Evolutionary conservation across 2,888 invertebrate species (phyloP), one percentile per base, ranked within the genome.

Genomic region (Aphelenchoides bicaudatus): DNA sequence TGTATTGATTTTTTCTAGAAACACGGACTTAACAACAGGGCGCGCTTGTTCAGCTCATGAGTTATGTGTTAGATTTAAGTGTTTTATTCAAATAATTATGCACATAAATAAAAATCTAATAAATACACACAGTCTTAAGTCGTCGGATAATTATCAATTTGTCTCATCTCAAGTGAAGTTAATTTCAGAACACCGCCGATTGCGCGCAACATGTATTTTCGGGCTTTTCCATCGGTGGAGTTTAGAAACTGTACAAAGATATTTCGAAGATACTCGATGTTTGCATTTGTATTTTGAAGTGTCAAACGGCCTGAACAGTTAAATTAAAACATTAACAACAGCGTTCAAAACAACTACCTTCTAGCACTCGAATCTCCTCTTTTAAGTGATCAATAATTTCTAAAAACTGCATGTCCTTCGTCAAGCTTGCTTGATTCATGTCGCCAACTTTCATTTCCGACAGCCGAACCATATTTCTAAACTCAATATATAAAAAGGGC

Each of bases 211-310:
- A 91, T 91, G 75, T 89, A 89, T 30, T 84, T 84, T 59, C 87
- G 85, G 0, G 87, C 87, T 1, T 84, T 85, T 30, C 83, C 80
- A 79, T 88, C 88, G 0, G 84, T 84, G 1, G 87, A 87, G 58
- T 86, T 83, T 30, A 91, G 82, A 78, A 87, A 91, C 62, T 88
- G 88, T 53, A 89, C 85, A 52, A 90, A 87, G 3, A 91, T 90
- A 81, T 91, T 91, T 80, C 91, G 90, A 57, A 91, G 80, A 79
- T 91, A 91, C 79, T 91, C 91, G 37, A 91, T 81, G 80, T 90
- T 91, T 0, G 89, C 89, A 5, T 88, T 88, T 80, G 89, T 89
- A 0, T 89, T 83, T 1, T 88, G 87, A 19, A 70, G 56, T 13
- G 49, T 57, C 23, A 72, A 49, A 56, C 66, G 65, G 4, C 74